Evolutionary conservation across 2,888 invertebrate species (phyloP), one percentile per base, ranked within the genome.

Genomic region (Tryphoninae sp.): DNA sequence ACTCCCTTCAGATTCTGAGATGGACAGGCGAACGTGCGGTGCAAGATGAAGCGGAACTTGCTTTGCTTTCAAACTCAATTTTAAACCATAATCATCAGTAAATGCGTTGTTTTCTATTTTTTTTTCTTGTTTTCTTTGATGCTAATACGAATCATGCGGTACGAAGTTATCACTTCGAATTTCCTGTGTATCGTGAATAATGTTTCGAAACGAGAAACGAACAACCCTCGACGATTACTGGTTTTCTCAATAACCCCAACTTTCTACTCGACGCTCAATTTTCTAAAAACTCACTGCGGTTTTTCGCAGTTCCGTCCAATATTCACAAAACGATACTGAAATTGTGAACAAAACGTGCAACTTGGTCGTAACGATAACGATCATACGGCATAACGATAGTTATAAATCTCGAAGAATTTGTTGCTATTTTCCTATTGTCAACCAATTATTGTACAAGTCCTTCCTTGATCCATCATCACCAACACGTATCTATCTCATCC

Each of bases 21-120:
- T 64, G 73, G 81, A 69, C 74, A 49, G 68, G 69, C 74, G 69
- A n/a, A 72, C 64, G 19, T 64, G 45, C 23, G 58, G 33, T 33
- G 6, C 23, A 53, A 19, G 72, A 16, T 40, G 19, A 45, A 49
- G 42, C 9, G 23, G 55, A 26, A 49, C 45, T 78, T 62, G 51
- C 64, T 80, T 62, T 65, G 61, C 72, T 62, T 72, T 68, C 33
- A 73, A 77, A 73, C 76, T 77, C 64, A 22, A 73, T 81, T 68
- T 19, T 33, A 53, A 26, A 73, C 73, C 55, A 22, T 61, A 33
- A 13, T 58, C 53, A 33, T 62, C 51, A 1, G 51, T 76, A 19
- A 19, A 72, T 61, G 49, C 40, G 62, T 40, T 75, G 59, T 59
- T 45, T 19, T 19, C 58, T 19, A 19, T 19, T 49, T 51, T 16